Evolutionary conservation across 2,113 vertebrate genomes (phyloP).

Genomic region (Zosterops japonicus): DNA sequence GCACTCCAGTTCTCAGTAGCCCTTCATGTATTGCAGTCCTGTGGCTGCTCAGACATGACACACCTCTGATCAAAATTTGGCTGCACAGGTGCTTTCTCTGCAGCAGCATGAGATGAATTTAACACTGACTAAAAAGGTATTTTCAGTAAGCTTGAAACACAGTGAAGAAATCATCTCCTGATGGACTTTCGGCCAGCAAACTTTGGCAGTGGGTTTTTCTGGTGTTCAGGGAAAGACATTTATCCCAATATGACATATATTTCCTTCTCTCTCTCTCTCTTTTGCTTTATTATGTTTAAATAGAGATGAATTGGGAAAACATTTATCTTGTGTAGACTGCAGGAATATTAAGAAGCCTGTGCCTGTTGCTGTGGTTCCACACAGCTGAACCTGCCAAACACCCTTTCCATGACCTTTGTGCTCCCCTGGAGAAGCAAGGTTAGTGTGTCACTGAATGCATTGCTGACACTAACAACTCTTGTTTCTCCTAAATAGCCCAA

Average conservation of each 20-base stretch:
- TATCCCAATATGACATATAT: not conserved
- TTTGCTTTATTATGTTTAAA: conserved; percentile 16
- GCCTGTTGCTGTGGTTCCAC: not conserved
- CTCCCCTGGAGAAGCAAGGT: not conserved
- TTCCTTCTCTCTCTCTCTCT: not conserved
- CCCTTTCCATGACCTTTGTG: not conserved
- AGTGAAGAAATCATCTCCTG: not conserved
- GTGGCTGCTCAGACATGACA: not conserved
- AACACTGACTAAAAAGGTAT: not conserved
- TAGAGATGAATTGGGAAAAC: conserved; percentile 19
- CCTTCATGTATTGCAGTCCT: not conserved
- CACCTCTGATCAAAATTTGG: not conserved
- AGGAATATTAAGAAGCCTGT: conserved; percentile 6
- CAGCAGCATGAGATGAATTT: not conserved
- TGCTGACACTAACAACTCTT: not conserved
- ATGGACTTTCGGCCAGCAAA: not conserved
- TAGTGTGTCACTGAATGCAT: not conserved
- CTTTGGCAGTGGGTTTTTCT: not conserved
- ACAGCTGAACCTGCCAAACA: not conserved
- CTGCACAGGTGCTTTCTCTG: not conserved
- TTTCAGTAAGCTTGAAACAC: not conserved
- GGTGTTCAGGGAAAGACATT: not conserved
- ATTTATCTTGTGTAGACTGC: not conserved
- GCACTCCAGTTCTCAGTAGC: not conserved
- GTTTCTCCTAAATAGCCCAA: conserved; percentile 6